Conservation (phyloP, 2,888 invertebrate genomes). For the Acrobasis repandana region DNA sequence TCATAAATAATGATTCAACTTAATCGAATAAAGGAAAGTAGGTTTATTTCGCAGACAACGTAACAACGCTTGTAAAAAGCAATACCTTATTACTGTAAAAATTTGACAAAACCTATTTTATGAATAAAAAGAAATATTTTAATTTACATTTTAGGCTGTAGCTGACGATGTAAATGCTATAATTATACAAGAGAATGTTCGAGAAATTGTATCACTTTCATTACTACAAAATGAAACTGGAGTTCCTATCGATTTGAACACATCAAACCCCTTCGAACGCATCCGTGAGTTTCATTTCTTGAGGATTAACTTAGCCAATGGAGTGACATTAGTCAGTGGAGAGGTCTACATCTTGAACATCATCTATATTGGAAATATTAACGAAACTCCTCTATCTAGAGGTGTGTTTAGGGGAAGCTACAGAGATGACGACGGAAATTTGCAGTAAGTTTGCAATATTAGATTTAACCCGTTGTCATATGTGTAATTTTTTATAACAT, state of each 20-base stretch:
- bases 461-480: background rate
- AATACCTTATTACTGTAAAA: too few relatives aligned
- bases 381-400: conserved; percentile 70
- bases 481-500: too few relatives aligned
- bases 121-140: conserved; percentile 10
- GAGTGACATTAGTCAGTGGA: conserved; percentile 46
- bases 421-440: conserved; percentile 46
- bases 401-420: conserved; percentile 74
- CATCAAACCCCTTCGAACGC: conserved; percentile 46
- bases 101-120: too few relatives aligned
- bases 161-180: conserved; percentile 46
- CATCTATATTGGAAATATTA: conserved; percentile 67
- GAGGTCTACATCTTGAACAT: conserved; percentile 51
- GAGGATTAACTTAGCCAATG: conserved; percentile 56
- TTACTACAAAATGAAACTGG: conserved; percentile 40
- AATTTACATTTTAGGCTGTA: conserved; percentile 50
- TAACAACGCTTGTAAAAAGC: too few relatives aligned
- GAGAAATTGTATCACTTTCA: conserved; percentile 46
- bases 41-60: too few relatives aligned
- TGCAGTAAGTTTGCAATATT: conserved; percentile 52
- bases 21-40: too few relatives aligned
- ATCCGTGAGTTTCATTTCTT: conserved; percentile 59
- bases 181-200: conserved; percentile 68
- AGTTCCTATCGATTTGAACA: conserved; percentile 39
- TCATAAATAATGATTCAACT: too few relatives aligned